phyloP scores from a whole-genome alignment of 1,140 invertebrate genomes.

The Habropoda laboriosa region DNA sequence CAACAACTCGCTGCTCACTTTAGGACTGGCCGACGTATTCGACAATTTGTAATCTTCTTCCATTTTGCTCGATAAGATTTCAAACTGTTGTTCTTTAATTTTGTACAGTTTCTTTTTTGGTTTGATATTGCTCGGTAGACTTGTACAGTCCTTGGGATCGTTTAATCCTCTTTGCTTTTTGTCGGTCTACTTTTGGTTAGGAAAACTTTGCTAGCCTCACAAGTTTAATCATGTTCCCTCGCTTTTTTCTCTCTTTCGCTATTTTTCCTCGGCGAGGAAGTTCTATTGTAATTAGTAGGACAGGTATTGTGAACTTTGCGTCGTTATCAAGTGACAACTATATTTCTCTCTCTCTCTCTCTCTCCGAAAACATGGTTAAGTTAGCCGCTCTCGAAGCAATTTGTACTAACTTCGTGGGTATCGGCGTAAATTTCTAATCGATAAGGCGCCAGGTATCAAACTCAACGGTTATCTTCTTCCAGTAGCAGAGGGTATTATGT shows the following conservation, averaged over 20 bases:
- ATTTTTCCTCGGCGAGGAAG: too few relatives aligned
- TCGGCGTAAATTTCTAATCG: constrained; percentile 12
- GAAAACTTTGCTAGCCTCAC: too few relatives aligned
- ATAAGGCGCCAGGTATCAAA: not conserved
- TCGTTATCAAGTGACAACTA: too few relatives aligned
- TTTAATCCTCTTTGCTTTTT: too few relatives aligned
- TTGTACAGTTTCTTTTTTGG: not conserved
- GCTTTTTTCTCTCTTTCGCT: too few relatives aligned
- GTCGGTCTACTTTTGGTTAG: too few relatives aligned
- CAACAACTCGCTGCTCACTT: not conserved
- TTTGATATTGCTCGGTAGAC: too few relatives aligned
- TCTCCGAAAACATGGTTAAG: not conserved
- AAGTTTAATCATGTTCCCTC: too few relatives aligned
- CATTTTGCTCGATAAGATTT: not conserved
- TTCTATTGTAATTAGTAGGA: too few relatives aligned
- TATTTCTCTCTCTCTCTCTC: too few relatives aligned
- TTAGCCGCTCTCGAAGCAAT: not conserved
- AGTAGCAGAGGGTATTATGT: not conserved
- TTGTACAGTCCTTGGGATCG: too few relatives aligned
- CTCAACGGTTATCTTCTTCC: not conserved
- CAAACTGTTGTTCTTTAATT: not conserved
- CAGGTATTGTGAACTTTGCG: too few relatives aligned
- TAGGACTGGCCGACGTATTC: not conserved
- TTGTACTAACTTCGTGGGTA: not conserved
- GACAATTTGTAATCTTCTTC: not conserved